These are phyloP conservation scores for Eupithecia tripunctaria DNA, from an alignment of 2,888 invertebrate species.

Conservation along the genomic window DNA sequence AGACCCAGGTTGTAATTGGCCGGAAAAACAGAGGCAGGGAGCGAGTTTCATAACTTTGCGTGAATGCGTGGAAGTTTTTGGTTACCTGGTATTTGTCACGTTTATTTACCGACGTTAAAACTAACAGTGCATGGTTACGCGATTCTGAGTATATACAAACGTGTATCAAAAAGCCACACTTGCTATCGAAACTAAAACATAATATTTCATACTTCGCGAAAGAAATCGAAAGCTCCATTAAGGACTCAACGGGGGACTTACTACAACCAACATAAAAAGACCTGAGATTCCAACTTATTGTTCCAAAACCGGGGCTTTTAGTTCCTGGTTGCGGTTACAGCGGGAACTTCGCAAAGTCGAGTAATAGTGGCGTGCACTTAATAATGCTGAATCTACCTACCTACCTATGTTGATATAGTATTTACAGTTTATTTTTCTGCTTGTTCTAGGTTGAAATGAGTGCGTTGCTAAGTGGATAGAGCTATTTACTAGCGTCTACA, in stretches of 20 bases:
- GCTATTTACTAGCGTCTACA: not conserved
- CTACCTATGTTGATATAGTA: slow-evolving; percentile 29
- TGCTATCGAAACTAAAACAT: slow-evolving; percentile 42
- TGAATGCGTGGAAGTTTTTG: no score
- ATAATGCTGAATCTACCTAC: slow-evolving; percentile 39
- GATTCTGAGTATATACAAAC: not conserved
- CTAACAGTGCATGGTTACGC: not conserved
- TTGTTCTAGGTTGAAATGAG: slow-evolving; percentile 6
- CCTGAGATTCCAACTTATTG: not conserved
- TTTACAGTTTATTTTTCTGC: slow-evolving; percentile 29
- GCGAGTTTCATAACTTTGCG: no score
- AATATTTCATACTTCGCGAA: slow-evolving; percentile 58
- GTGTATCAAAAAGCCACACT: slow-evolving; percentile 23
- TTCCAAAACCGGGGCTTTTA: slow-evolving; percentile 21
- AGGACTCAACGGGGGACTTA: slow-evolving; percentile 44
- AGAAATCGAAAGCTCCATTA: slow-evolving; percentile 55
- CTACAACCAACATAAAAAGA: slow-evolving; percentile 26
- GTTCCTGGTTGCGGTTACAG: slow-evolving; percentile 33
- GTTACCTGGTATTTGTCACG: no score
- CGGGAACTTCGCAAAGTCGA: slow-evolving; percentile 40
- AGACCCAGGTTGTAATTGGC: no score
- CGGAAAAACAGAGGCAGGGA: no score
- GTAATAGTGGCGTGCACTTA: slow-evolving; percentile 44
- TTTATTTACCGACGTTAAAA: not conserved
- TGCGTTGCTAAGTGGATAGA: slow-evolving; percentile 6